Evolutionary conservation across 1,140 invertebrate species (phyloP).

Genomic region (Scaptomyza hsui): DNA sequence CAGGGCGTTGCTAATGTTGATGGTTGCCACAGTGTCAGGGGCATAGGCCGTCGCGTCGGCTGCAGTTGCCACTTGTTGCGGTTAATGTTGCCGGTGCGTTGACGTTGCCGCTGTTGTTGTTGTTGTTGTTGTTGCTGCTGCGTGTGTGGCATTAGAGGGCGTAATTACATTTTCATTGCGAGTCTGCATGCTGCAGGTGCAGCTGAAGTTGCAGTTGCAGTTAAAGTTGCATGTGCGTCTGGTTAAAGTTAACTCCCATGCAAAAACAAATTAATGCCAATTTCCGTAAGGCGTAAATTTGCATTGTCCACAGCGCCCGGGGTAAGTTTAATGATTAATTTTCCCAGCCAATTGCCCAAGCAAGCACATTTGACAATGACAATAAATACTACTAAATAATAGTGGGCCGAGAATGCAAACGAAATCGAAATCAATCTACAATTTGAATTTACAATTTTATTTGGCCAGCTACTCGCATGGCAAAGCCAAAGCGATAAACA

Average conservation of each 20-base stretch:
- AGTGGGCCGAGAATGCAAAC: constrained; percentile 49
- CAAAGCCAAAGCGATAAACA: constrained; percentile 63
- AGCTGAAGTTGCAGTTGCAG: constrained; percentile 17
- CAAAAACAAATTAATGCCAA: constrained; percentile 54
- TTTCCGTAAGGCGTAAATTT: constrained; percentile 67
- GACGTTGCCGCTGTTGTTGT: constrained; percentile 24
- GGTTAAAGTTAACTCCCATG: constrained; percentile 58
- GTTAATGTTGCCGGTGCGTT: constrained; percentile 16
- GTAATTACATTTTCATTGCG: constrained; percentile 81
- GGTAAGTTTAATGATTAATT: constrained; percentile 78
- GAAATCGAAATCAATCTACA: constrained; percentile 75
- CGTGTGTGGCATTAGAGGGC: constrained; percentile 67
- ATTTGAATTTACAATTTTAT: constrained; percentile 74
- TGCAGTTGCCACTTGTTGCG: constrained; percentile 44
- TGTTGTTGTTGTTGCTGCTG: constrained; percentile 39
- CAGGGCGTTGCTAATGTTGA: constrained; percentile 63
- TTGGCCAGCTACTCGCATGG: constrained; percentile 53
- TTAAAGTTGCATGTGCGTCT: constrained; percentile 11
- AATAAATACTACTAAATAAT: constrained; percentile 39
- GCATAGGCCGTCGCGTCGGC: constrained; percentile 42
- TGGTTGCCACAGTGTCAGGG: constrained; percentile 73
- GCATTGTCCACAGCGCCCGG: constrained; percentile 50
- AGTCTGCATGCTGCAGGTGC: constrained; percentile 30
- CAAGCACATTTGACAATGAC: constrained; percentile 53
- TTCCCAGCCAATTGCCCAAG: constrained; percentile 68